Percentiles rank a stretch among this genome's conserved stretches.
These are phyloP conservation scores for Villa cingulata DNA, from an alignment of 2,888 invertebrate genomes.

Conservation along the genomic window DNA sequence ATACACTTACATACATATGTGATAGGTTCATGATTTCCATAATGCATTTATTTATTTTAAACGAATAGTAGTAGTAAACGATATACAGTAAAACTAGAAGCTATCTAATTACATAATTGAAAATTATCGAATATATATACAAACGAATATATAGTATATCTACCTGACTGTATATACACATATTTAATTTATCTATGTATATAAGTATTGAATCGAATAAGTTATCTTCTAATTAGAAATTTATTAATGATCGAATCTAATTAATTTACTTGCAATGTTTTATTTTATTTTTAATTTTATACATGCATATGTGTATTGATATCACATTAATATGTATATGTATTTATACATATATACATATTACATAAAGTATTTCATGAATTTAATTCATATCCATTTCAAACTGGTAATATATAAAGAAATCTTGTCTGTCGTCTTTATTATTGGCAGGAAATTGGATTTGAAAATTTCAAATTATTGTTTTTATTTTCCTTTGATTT, in stretches of 20 bases:
- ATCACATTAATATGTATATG: background rate
- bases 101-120: too few species aligned
- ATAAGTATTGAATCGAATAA: slow-evolving; percentile 10
- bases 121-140: too few species aligned
- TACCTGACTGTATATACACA: too few species aligned
- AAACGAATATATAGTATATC: too few species aligned
- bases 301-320: background rate
- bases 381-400: background rate
- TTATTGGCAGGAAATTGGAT: slow-evolving; percentile 14
- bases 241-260: slow-evolving; percentile 21
- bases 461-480: slow-evolving; percentile 3
- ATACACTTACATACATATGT: too few species aligned
- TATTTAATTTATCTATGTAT: too few species aligned
- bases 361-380: too few species aligned
- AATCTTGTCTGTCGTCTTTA: slow-evolving; percentile 4
- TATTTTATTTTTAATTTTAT: background rate
- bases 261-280: slow-evolving; percentile 17
- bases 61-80: too few species aligned
- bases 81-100: too few species aligned
- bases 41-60: too few species aligned
- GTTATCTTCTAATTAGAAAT: slow-evolving; percentile 22
- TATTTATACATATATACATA: background rate
- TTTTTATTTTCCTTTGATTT: too few species aligned
- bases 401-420: background rate
- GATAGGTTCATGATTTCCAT: too few species aligned